Evolutionary conservation across 2,797 vertebrate genomes (phyloP).

Genomic region (Mus minutoides): DNA sequence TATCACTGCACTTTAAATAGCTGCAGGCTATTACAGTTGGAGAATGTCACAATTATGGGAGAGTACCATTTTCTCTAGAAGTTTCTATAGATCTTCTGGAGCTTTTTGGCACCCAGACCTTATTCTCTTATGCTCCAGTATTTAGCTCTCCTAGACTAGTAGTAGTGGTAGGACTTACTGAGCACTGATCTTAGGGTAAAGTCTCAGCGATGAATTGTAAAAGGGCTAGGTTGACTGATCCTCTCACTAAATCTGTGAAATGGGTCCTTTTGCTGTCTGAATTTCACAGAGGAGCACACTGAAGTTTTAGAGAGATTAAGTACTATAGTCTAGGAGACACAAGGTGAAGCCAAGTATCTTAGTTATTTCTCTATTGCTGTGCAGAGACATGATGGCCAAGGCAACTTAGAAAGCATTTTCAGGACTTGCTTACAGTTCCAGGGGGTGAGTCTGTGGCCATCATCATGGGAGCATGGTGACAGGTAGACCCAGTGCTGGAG

Average conservation of each 20-base stretch:
- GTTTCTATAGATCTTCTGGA: background rate
- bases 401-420: background rate
- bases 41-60: background rate
- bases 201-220: conserved; percentile 39
- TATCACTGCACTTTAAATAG: conserved; percentile 69
- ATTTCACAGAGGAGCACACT: conserved; percentile 25
- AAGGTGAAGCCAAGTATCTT: conserved; percentile 17
- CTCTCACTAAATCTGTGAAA: background rate
- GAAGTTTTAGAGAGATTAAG: conserved; percentile 32
- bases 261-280: background rate
- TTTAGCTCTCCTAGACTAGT: background rate
- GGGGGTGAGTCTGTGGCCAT: background rate
- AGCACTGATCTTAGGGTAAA: conserved; percentile 11
- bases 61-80: conserved; percentile 9
- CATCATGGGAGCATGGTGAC: background rate
- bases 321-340: background rate
- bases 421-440: background rate
- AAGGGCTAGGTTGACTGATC: background rate
- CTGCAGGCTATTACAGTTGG: background rate
- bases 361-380: background rate
- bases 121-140: conserved; percentile 34
- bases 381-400: background rate
- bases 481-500: background rate
- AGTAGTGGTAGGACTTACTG: background rate
- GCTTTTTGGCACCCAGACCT: background rate